Conservation (phyloP, 2,113 vertebrate genomes). For the Tricholaema leucomelas region DNA sequence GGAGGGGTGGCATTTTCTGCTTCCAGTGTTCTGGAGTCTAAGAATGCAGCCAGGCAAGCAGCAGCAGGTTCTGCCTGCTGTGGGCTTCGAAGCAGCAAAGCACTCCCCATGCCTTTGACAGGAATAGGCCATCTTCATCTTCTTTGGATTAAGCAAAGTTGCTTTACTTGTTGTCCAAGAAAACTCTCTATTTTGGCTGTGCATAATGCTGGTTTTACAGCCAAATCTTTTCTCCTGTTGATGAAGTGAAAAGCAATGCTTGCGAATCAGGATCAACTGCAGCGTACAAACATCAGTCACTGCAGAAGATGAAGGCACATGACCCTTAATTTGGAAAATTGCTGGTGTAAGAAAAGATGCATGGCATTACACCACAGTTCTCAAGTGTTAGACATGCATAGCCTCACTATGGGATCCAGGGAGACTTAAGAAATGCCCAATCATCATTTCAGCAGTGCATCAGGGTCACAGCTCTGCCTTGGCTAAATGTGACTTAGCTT, state of each 20-base stretch:
- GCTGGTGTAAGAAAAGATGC: background rate
- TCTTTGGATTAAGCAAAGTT: background rate
- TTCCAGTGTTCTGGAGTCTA: background rate
- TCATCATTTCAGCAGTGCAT: background rate
- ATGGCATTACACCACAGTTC: background rate
- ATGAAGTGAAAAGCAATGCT: background rate
- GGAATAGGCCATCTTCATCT: background rate
- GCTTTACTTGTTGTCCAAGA: background rate
- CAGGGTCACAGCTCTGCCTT: background rate
- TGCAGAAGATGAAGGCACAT: background rate
- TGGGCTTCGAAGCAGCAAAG: background rate
- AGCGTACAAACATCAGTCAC: background rate
- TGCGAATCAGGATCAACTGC: background rate
- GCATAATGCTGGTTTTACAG: background rate
- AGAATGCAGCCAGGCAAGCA: background rate
- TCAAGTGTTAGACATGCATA: background rate
- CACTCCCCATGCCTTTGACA: background rate
- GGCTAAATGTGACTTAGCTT: background rate
- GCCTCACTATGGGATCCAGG: rapidly evolving
- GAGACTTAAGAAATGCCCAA: background rate
- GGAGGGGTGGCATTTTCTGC: background rate
- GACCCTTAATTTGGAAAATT: background rate
- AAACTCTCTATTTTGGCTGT: background rate
- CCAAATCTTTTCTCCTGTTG: background rate
- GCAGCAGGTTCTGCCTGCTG: background rate